These are phyloP conservation scores for Coleophora deauratella DNA, from an alignment of 2,888 invertebrate genomes.

Conservation along the genomic window DNA sequence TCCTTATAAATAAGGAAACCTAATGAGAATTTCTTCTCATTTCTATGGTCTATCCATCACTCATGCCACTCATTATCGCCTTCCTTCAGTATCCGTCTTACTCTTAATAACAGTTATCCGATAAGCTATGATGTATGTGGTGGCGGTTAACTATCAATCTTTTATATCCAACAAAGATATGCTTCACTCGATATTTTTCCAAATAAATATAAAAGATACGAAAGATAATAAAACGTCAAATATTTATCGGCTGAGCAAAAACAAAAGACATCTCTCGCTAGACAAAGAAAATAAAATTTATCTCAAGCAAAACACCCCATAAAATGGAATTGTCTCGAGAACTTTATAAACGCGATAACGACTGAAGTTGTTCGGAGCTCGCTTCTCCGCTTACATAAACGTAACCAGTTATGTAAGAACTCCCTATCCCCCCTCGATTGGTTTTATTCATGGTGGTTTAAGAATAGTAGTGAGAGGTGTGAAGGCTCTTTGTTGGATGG, in stretches of 20 bases:
- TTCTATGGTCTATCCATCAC: slow-evolving; percentile 25
- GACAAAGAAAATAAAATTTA: slow-evolving; percentile 67
- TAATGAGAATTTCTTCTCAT: slow-evolving; percentile 1
- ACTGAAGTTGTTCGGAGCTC: slow-evolving; percentile 66
- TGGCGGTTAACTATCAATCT: slow-evolving; percentile 33
- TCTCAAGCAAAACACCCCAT: slow-evolving; percentile 72
- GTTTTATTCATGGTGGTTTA: slow-evolving; percentile 1
- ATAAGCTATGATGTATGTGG: slow-evolving; percentile 23
- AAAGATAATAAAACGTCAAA: not conserved
- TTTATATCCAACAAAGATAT: slow-evolving; percentile 10
- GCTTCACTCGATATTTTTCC: slow-evolving; percentile 14
- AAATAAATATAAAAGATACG: not conserved
- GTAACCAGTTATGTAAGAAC: slow-evolving; percentile 36
- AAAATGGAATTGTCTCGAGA: slow-evolving; percentile 69
- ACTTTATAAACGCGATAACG: slow-evolving; percentile 74
- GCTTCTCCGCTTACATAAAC: slow-evolving; percentile 65
- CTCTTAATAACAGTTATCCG: slow-evolving; percentile 19
- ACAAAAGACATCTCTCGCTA: slow-evolving; percentile 35
- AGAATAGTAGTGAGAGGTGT: slow-evolving; percentile 24
- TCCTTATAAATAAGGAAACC: too few species aligned
- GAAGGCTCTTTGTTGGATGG: slow-evolving; percentile 45
- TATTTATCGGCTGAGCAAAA: slow-evolving; percentile 22
- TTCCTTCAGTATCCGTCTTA: slow-evolving; percentile 18
- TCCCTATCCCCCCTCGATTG: slow-evolving; percentile 17
- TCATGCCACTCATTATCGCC: slow-evolving; percentile 19